Conservation (phyloP, 2,888 invertebrate species). For the Eupithecia exiguata region DNA sequence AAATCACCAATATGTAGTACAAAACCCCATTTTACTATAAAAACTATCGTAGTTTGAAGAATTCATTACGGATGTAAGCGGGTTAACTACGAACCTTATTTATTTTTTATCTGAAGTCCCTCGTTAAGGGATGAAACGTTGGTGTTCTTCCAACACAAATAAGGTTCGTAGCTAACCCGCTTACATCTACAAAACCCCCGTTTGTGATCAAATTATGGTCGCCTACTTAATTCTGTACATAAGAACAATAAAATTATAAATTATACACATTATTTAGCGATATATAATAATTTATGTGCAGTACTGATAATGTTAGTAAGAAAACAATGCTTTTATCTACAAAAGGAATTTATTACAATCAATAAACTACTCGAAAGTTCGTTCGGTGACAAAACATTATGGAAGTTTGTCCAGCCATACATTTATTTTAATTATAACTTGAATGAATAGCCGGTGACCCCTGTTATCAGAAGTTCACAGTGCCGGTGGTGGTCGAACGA, state of each 20-base stretch:
- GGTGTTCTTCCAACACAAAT: too few species aligned
- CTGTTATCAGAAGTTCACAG: conserved; percentile 61
- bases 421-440: conserved; percentile 68
- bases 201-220: too few species aligned
- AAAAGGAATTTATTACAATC: conserved; percentile 16
- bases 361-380: conserved; percentile 31
- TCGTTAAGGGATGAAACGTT: too few species aligned
- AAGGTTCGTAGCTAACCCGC: too few species aligned
- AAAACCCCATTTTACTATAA: too few species aligned
- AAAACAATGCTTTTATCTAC: conserved; percentile 1
- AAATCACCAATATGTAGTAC: neutral
- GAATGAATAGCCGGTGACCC: conserved; percentile 69
- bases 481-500: conserved; percentile 46
- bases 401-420: conserved; percentile 55
- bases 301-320: neutral
- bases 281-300: neutral
- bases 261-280: neutral
- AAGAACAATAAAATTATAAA: neutral
- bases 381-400: conserved; percentile 31
- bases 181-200: neutral
- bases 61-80: too few species aligned
- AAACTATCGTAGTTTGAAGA: too few species aligned
- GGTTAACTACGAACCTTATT: too few species aligned
- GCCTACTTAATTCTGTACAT: neutral
- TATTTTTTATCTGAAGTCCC: too few species aligned